These are phyloP conservation scores for Porites evermanni DNA, from an alignment of 92 coral and sea anemone species.

Conservation along the genomic window DNA sequence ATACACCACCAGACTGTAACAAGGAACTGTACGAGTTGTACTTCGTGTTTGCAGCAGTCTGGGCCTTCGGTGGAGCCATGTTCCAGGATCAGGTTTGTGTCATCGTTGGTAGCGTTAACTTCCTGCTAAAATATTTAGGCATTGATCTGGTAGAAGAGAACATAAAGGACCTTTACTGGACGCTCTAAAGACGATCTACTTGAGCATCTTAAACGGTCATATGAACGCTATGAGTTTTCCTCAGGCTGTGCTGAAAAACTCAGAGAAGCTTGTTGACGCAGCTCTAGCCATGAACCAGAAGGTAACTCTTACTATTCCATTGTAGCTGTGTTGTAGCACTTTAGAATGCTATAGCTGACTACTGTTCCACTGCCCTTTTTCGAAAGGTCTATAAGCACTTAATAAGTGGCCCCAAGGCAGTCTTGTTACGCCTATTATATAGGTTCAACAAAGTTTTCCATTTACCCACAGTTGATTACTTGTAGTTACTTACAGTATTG, in stretches of 20 bases:
- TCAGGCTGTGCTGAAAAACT: slow-evolving; percentile 69
- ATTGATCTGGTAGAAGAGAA: not conserved
- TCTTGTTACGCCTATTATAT: too few relatives aligned
- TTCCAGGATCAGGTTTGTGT: slow-evolving; percentile 97
- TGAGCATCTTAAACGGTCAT: slow-evolving; percentile 93
- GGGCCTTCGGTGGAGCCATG: slow-evolving; percentile 99
- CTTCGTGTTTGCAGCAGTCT: slow-evolving; percentile 98
- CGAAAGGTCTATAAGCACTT: too few relatives aligned
- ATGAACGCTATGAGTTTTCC: slow-evolving; percentile 68
- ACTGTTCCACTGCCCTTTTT: too few relatives aligned
- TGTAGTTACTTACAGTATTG: too few relatives aligned
- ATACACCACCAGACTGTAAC: slow-evolving; percentile 99
- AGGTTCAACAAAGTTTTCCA: too few relatives aligned
- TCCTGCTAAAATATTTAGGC: too few relatives aligned
- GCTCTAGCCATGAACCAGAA: slow-evolving; percentile 97
- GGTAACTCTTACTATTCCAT: slow-evolving; percentile 30
- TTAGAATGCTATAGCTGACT: too few relatives aligned
- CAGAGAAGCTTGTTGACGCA: slow-evolving; percentile 92
- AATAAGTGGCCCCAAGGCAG: too few relatives aligned
- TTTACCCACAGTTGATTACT: too few relatives aligned
- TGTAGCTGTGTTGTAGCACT: not conserved
- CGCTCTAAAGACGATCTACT: slow-evolving; percentile 96
- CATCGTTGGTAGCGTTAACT: not conserved
- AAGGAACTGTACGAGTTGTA: slow-evolving; percentile 97
- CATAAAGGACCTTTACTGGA: slow-evolving; percentile 51